Conservation (phyloP, 2,888 invertebrate species). For the Drosophila gaucha region DNA sequence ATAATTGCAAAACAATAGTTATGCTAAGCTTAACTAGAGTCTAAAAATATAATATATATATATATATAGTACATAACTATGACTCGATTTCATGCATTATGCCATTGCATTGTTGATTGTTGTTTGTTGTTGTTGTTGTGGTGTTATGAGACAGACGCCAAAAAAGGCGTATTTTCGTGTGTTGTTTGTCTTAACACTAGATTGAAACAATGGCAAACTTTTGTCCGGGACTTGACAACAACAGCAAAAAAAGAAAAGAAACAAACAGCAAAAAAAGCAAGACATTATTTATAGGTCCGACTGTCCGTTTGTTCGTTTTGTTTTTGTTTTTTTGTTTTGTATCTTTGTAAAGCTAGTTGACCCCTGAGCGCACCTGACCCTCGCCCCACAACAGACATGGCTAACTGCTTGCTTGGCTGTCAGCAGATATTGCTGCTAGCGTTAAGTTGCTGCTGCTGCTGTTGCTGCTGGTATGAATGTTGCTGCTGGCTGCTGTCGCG, state of each 20-base stretch:
- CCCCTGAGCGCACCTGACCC: conserved; percentile 59
- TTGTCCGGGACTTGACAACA: conserved; percentile 22
- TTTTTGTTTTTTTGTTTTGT: conserved; percentile 1
- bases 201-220: conserved; percentile 54
- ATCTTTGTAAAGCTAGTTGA: conserved; percentile 63
- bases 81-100: conserved; percentile 71
- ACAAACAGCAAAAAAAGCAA: conserved; percentile 5
- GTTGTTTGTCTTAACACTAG: conserved; percentile 26
- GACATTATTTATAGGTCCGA: conserved; percentile 20
- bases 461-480: conserved; percentile 10
- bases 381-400: conserved; percentile 18
- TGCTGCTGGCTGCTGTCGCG: conserved; percentile 49
- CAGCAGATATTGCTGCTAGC: conserved; percentile 31
- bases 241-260: background rate
- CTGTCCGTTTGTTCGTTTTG: conserved; percentile 19
- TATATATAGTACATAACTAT: conserved; percentile 55
- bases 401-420: conserved; percentile 33
- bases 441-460: conserved; percentile 24
- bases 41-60: no score
- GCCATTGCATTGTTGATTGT: conserved; percentile 44
- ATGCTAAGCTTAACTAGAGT: conserved; percentile 28
- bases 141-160: conserved; percentile 11
- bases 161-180: conserved; percentile 16
- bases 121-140: conserved; percentile 10
- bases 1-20: conserved; percentile 27